Conservation (phyloP, 1,140 invertebrate species). For the Tetragonula clypearis region DNA sequence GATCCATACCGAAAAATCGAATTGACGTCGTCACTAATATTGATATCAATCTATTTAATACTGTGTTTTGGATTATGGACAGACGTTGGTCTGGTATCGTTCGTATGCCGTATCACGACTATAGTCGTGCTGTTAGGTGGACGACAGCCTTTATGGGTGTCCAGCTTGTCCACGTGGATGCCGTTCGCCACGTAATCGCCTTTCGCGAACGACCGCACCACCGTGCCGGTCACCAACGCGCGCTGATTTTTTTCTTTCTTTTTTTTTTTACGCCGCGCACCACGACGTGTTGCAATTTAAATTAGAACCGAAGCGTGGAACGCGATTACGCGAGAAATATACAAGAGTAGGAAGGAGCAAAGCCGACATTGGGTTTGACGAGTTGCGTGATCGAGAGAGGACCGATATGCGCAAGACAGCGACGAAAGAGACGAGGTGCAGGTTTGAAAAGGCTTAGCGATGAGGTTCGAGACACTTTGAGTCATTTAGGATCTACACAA, state of each 20-base stretch:
- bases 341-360: neutral
- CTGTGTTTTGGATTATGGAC: no score
- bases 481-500: no score
- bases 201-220: neutral
- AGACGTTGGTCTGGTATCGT: no score
- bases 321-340: neutral
- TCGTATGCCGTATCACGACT: no score
- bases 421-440: no score
- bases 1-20: no score
- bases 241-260: neutral
- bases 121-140: no score
- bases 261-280: neutral
- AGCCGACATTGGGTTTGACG: neutral
- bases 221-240: neutral
- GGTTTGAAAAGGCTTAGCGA: no score
- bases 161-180: neutral
- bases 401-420: no score
- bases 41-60: no score
- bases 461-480: no score
- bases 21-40: no score
- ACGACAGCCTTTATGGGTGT: neutral
- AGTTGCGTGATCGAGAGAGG: neutral
- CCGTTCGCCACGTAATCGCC: neutral
- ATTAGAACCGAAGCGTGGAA: neutral
- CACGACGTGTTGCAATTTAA: neutral